phyloP scores from a whole-genome alignment of 2,888 invertebrate genomes.

The Nipponacmea schrenckii region DNA sequence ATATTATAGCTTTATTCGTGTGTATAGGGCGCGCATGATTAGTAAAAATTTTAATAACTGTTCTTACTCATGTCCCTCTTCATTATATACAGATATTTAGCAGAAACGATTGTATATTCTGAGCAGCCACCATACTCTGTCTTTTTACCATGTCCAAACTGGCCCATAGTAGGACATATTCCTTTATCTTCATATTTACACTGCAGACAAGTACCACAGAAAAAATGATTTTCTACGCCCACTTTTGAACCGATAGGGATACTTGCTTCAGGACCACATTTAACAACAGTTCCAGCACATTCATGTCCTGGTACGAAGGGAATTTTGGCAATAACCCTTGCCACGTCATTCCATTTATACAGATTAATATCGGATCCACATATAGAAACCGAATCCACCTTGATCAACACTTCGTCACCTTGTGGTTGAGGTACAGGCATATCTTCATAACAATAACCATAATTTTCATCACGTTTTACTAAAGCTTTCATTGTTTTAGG shows the following conservation, averaged over 20 bases:
- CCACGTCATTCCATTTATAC: slow-evolving; percentile 59
- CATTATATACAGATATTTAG: slow-evolving; percentile 52
- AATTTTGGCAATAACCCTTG: slow-evolving; percentile 57
- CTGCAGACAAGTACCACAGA: slow-evolving; percentile 58
- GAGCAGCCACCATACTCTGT: slow-evolving; percentile 61
- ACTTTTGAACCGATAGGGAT: slow-evolving; percentile 53
- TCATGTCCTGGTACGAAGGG: slow-evolving; percentile 65
- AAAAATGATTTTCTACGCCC: slow-evolving; percentile 62
- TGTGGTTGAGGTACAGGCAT: slow-evolving; percentile 52
- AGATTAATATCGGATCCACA: slow-evolving; percentile 62
- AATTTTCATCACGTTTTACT: slow-evolving; percentile 51
- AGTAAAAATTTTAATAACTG: too few relatives aligned
- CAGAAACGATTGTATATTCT: slow-evolving; percentile 61
- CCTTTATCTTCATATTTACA: slow-evolving; percentile 51
- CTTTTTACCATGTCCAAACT: slow-evolving; percentile 61
- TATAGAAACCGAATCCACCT: slow-evolving; percentile 56
- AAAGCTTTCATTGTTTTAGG: slow-evolving; percentile 53
- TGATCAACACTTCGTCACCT: slow-evolving; percentile 56
- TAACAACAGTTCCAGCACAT: slow-evolving; percentile 59
- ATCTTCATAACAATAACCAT: slow-evolving; percentile 50
- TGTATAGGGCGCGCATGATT: too few relatives aligned
- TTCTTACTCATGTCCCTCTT: slow-evolving; percentile 50
- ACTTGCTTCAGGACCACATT: slow-evolving; percentile 55
- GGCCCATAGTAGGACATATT: slow-evolving; percentile 60
- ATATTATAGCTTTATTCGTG: too few relatives aligned